Base-by-base conservation (phyloP, 2,888 invertebrate species). In the Tipula unca region DNA sequence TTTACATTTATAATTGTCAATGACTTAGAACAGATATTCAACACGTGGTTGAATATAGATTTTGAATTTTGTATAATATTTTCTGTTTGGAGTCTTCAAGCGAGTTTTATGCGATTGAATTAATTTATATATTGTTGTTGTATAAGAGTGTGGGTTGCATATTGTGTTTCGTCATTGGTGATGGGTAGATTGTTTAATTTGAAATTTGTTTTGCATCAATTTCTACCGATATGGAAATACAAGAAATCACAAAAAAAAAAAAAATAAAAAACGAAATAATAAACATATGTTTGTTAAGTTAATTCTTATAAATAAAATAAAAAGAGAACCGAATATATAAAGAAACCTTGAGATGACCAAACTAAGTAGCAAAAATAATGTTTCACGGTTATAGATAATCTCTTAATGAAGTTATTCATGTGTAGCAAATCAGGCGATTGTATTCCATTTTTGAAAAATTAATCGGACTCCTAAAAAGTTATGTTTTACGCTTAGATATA, bases 151-250 rank as follows among this genome's bases (percentile, higher is more conserved):
- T 69, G 69, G 69, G 69, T 13, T 69, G 69, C 1, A 69, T 25
- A 10, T 20, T 25, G 10, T 69, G 69, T 69, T 69, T 69, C 69
- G 69, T 69, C 69, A 69, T 25, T 69, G 25, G 25, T 69, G 69
- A 69, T 69, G 69, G 69, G 69, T 25, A 69, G 69, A 69, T 69
- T 69, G 69, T 69, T 69, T 69, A 69, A 69, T 69, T 69, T 69
- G 69, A 69, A 69, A 69, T 69, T 25, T 69, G 69, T 69, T 69
- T 69, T 69, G 69, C 69, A 69, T 69, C 69, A 20, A 69, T 8
- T 69, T 69, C 25, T 69, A 69, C 69, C 69, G 4, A 69, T 69
- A 69, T 69, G 69, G 69, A 8, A 25, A 69, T 69, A 69, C 69
- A 69, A 69, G 69, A 69, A 69, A 20, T 69, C 69, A 25, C 69